Evolutionary conservation across 2,888 invertebrate genomes (phyloP), one percentile per base, ranked within the genome.

Genomic region (Hirtodrosophila histrioides): DNA sequence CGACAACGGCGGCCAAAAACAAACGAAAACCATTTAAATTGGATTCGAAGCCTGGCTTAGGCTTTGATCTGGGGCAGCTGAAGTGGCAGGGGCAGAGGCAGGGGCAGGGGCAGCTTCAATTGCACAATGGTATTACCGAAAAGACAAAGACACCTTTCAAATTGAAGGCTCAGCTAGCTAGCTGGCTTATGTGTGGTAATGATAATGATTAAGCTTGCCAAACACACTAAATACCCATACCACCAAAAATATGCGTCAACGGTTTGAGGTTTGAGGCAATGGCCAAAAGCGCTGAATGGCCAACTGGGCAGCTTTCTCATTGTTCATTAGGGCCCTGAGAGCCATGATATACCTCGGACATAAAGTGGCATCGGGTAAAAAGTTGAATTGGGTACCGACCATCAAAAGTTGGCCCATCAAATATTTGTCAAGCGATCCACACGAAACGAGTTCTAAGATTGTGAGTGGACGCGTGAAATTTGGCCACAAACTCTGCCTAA

Each of bases 11-110:
- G 37, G 35, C 9, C 24, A 50, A 77, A 62, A 40, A 49, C 50
- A 79, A 79, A 83, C 54, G 62, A 80, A 86, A 77, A 63, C 67
- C 69, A 86, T 83, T 83, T 83, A 76, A 79, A 76, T 86, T 83
- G 62, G 65, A 69, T 46, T 72, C 81, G 29, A 71, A 60, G 63
- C 39, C 67, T 70, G 64, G 40, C 12, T 62, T 63, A 10, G 40
- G 17, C 48, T 67, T 72, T 74, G 62, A 72, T 72, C 62, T 68
- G 74, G 73, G 53, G 55, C 70, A 57, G 56, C 36, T 31, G 61
- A 36, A 10, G 41, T 45, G 49, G 40, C 53, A 36, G 51, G 44
- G 33, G 46, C 43, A 31, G 50, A 41, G 55, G 24, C 31, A 41
- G 43, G 44, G 63, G 51, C 58, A 43, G 53, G 46, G 64, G 56